These are phyloP conservation scores for Tolmerus cingulatus DNA, from an alignment of 2,888 invertebrate species.

Conservation along the genomic window DNA sequence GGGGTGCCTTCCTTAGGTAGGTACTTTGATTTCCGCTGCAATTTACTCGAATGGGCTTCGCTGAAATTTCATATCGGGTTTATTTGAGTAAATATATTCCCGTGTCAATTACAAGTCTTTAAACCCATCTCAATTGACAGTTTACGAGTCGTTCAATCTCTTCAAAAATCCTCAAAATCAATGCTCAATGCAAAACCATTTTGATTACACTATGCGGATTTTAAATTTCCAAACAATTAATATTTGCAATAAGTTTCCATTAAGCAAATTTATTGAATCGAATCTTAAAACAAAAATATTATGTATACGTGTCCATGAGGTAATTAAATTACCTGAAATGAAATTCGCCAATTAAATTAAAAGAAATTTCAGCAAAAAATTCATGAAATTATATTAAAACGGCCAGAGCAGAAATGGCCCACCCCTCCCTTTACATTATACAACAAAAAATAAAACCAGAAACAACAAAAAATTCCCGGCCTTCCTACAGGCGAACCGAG, in stretches of 20 bases:
- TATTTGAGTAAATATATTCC: too few species aligned
- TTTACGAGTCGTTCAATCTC: too few species aligned
- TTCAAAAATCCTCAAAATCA: not conserved
- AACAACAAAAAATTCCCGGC: not conserved
- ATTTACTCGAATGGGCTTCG: too few species aligned
- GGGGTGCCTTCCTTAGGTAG: too few species aligned
- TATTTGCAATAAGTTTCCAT: not conserved
- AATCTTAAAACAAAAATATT: not conserved
- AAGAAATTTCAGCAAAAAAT: not conserved
- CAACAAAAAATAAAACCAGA: not conserved
- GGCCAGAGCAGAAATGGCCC: not conserved
- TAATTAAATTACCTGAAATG: not conserved
- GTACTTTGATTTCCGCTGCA: too few species aligned
- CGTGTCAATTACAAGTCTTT: too few species aligned
- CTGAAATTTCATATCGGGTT: too few species aligned
- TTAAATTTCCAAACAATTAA: not conserved
- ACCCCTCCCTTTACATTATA: not conserved
- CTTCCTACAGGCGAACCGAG: not conserved
- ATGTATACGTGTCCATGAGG: not conserved
- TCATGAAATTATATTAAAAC: not conserved
- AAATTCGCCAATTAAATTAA: not conserved
- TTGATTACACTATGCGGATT: not conserved
- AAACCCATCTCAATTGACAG: too few species aligned
- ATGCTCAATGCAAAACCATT: not conserved
- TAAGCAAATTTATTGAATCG: not conserved